Base-by-base conservation (phyloP, 2,797 vertebrate species). In the Macropus fuliginosus region DNA sequence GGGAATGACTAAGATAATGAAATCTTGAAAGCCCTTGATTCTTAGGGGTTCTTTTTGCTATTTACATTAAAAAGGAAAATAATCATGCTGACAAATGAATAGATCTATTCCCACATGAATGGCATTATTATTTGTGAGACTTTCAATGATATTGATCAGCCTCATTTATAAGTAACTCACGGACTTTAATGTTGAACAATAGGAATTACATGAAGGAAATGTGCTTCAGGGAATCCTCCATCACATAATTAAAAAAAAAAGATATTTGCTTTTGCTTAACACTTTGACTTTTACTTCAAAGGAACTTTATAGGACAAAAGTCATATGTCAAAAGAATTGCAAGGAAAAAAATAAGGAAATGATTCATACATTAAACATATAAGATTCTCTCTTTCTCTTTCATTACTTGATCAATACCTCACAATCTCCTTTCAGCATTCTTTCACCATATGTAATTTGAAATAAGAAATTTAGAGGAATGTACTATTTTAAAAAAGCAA, bases 81-180 rank as follows among this genome's bases (percentile, higher is more conserved):
- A 98, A 97, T 81, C 93, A 66, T 93, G 27, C 29, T 95, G 90
- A 87, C 95, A 97, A 98, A 98, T 97, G 92, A 98, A 94, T 21
- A 56, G 94, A 93, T 55, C 56, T 98, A 98, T 97, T 97, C 96
- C 95, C 95, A 91, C 46, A 28, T 96, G 98, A 98, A 98, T 96
- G 96, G 98, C 96, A 97, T 98, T 98, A 98, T 97, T 98, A 98
- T 98, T 98, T 98, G 91, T 93, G 97, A 87, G 92, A 98, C 95
- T 98, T 98, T 98, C 97, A 95, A 98, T 98, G 95, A 95, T 98
- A 99, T 98, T 97, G 98, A 99, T 99, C 98, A 98, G 92, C 96
- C 91, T 96, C 59, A 55, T 92, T 97, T 98, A 97, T 98, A 98
- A 98, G 97, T 97, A 98, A 98, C 98, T 98, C 95, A 98, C 97